Base-by-base conservation (phyloP, 1,140 invertebrate genomes). In the Panagrolaimus sp. region DNA sequence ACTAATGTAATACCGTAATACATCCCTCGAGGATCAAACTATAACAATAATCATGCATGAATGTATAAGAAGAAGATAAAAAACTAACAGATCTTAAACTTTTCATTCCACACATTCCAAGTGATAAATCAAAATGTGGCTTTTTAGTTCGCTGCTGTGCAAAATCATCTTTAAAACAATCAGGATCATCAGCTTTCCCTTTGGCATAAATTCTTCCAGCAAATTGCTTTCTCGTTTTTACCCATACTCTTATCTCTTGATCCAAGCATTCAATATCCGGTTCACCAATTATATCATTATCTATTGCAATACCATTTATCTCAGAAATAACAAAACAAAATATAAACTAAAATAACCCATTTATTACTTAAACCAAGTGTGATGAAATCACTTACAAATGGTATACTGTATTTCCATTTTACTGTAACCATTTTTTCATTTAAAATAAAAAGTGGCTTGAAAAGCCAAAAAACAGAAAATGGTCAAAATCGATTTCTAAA, bases 261-360 rank as follows among this genome's bases (percentile, higher is more conserved):
- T 83, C 81, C 38, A 82, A 65, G 67, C 80, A 82, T 69, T 82
- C 80, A 46, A 82, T 82, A 64, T 82, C 80, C 42, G 80, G 80
- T 63, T 82, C 80, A 5, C 81, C 80, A 64, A 82, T 81, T 57
- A 82, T 76, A 48, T 82, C 80, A 67, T 82, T 82, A 77, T 82
- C 80, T 45, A 82, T 82, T 57, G 51, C 20, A 23, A 57, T 27
- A 13, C 51, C 27, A 27, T 57, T 57, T 23, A 57, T 27, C 51
- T 13, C 13, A 23, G 20, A 8, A 20, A 57, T 27, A 57, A 57
- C 13, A 48, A 48, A 4, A 23, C 2, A 20, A 23, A 11, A 20
- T 11, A 1, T 57, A 20, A 11, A 57, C 20, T 25, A 13, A 23
- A 16, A n/a, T n/a, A n/a, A n/a, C n/a, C n/a, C n/a, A n/a, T n/a